These are phyloP conservation scores for Styela clava DNA, from an alignment of 23 tunicate species.

Conservation along the genomic window DNA sequence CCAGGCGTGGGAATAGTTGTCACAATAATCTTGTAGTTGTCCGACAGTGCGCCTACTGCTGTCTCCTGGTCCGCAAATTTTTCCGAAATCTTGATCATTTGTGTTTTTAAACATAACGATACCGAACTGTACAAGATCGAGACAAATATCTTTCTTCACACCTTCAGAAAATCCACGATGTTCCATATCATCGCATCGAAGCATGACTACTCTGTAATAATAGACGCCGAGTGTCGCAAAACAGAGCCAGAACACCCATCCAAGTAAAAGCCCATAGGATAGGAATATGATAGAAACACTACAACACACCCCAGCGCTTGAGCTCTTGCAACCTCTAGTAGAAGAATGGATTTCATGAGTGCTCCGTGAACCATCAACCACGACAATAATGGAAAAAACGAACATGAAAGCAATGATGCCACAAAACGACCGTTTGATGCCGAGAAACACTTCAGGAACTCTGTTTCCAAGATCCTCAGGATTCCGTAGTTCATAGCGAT, in stretches of 20 bases:
- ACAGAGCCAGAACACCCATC: slow-evolving; percentile 70
- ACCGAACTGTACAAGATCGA: slow-evolving; percentile 91
- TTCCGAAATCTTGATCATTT: slow-evolving; percentile 70
- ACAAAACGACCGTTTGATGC: slow-evolving; percentile 66
- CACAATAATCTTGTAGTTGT: slow-evolving; percentile 59
- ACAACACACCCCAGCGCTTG: slow-evolving; percentile 66
- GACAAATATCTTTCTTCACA: slow-evolving; percentile 52
- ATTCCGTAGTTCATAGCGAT: slow-evolving; percentile 31
- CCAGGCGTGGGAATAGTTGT: slow-evolving; percentile 40
- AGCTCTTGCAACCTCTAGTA: slow-evolving; percentile 43
- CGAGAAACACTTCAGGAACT: slow-evolving; percentile 81
- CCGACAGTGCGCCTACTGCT: slow-evolving; percentile 46
- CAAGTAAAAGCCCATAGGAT: slow-evolving; percentile 42
- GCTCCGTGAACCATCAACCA: slow-evolving; percentile 39
- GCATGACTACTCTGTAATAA: slow-evolving; percentile 81
- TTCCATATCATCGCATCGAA: slow-evolving; percentile 73
- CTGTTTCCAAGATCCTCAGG: slow-evolving; percentile 65
- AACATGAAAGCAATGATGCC: slow-evolving; percentile 89
- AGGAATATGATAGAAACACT: slow-evolving; percentile 48
- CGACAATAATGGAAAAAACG: slow-evolving; percentile 50
- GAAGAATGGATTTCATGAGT: slow-evolving; percentile 26
- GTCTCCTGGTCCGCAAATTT: slow-evolving; percentile 81
- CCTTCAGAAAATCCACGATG: slow-evolving; percentile 54
- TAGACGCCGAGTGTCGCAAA: slow-evolving; percentile 85
- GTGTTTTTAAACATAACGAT: slow-evolving; percentile 80